Evolutionary conservation across 2,113 vertebrate genomes (phyloP), one percentile per base, ranked within the genome.

Genomic region (Atherinomorus stipes): DNA sequence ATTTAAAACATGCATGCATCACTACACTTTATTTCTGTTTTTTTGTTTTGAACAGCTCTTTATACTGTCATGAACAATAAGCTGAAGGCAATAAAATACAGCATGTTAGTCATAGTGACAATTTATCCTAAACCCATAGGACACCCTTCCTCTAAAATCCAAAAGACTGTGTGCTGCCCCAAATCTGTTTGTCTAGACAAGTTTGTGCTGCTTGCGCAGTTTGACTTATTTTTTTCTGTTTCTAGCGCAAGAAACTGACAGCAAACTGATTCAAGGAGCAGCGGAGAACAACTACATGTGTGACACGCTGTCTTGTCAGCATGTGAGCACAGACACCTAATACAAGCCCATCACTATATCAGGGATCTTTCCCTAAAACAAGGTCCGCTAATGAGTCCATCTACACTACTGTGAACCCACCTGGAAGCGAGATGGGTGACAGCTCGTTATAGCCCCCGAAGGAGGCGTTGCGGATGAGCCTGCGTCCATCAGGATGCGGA

Each of bases 391-490:
- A 45, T 4, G n/a, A 56, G 31, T 10, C 22, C 15, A 56, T 47
- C 45, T 38, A 21, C 28, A 18, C 51, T 13, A 11, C 42, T 13
- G 22, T 15, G 23, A 71, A 96, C 96, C 93, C 95, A 99, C 97
- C 97, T 99, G 95, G 92, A 87, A 96, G 84, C 0, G 87, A 90
- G 52, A 95, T 88, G 89, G 96, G 95, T 67, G 96, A 92, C 85
- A 99, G 94, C 88, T 98, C 96, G 28, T 97, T 96, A 94, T 97
- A 99, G 80, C 97, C 97, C 73, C 98, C 98, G 71, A 99, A 99
- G 0, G 98, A 99, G 91, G 97, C 98, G 81, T 99, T 99, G 92
- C 97, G 96, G 93, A 96, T 91, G 89, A 99, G 98, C 90, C 96
- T 98, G 89, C 96, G 95, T 93, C 95, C 95, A 74, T 96, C 96